These are phyloP conservation scores for Petrocephalus sullivani DNA, from an alignment of 2,797 vertebrate genomes.

Conservation along the genomic window DNA sequence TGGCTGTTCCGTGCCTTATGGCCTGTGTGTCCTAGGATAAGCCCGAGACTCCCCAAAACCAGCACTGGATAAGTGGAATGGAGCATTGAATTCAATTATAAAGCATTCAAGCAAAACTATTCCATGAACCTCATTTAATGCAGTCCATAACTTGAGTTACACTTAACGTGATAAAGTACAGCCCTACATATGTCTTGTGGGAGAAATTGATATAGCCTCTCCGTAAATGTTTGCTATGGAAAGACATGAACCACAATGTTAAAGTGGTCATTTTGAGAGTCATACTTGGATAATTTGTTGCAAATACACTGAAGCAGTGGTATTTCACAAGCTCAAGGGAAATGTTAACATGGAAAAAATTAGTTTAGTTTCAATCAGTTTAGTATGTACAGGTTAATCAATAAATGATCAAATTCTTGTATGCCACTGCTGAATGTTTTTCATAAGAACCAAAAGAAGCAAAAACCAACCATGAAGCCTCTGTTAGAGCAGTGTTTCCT, in stretches of 20 bases:
- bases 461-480: neutral
- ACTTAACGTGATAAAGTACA: conserved; percentile 60
- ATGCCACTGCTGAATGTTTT: neutral
- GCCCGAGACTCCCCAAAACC: neutral
- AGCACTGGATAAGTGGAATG: neutral
- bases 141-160: conserved; percentile 59
- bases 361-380: neutral
- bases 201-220: conserved; percentile 49
- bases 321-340: neutral
- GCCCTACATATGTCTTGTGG: conserved; percentile 40
- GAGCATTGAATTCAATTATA: conserved; percentile 47
- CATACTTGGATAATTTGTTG: neutral
- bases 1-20: neutral
- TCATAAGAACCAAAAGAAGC: conserved; percentile 19
- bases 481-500: neutral
- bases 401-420: neutral
- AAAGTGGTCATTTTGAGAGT: neutral
- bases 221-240: conserved; percentile 38
- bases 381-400: neutral
- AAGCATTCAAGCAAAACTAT: conserved; percentile 65
- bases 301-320: neutral
- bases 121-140: conserved; percentile 62
- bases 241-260: conserved; percentile 26
- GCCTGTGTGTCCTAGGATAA: neutral
- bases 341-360: neutral